Percentiles rank a stretch among this genome's conserved stretches.
phyloP scores from a whole-genome alignment of 2,888 invertebrate genomes.

The Campoplex nolae region DNA sequence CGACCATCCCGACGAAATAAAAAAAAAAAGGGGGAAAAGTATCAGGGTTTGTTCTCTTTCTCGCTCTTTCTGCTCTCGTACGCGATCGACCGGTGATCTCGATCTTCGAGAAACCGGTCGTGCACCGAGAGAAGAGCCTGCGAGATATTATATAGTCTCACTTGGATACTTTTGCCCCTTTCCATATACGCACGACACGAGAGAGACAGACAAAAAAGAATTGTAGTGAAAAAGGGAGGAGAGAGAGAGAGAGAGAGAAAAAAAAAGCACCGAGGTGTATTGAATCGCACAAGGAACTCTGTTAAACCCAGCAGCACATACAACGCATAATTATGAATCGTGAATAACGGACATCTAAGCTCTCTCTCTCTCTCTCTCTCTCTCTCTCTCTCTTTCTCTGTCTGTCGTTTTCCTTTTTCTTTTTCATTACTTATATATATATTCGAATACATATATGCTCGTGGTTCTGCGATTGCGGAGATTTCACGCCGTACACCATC shows the following conservation, averaged over 20 bases:
- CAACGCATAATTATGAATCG: conserved; percentile 78
- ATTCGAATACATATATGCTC: conserved; percentile 7
- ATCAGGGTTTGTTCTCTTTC: conserved; percentile 15
- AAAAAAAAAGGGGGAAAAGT: conserved; percentile 24
- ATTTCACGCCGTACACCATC: conserved; percentile 51
- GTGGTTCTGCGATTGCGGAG: conserved; percentile 12
- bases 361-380: conserved; percentile 59
- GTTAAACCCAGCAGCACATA: conserved; percentile 55
- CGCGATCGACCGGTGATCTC: conserved; percentile 64
- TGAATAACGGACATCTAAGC: conserved; percentile 75
- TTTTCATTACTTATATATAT: neutral
- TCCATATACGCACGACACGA: conserved; percentile 46
- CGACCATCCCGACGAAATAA: neutral
- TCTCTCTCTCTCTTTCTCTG: conserved; percentile 52
- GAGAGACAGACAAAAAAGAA: conserved; percentile 20
- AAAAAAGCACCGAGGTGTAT: neutral
- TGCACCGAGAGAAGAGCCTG: conserved; percentile 62
- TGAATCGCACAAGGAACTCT: conserved; percentile 25
- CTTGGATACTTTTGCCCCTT: conserved; percentile 47
- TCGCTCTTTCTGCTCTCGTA: conserved; percentile 16
- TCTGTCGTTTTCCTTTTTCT: neutral
- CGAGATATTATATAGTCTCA: conserved; percentile 57
- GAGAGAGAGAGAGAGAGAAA: neutral
- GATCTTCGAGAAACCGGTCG: conserved; percentile 72
- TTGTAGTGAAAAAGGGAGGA: neutral